Base-by-base conservation (phyloP, 2,113 vertebrate species). In the Rhinoderma darwinii region DNA sequence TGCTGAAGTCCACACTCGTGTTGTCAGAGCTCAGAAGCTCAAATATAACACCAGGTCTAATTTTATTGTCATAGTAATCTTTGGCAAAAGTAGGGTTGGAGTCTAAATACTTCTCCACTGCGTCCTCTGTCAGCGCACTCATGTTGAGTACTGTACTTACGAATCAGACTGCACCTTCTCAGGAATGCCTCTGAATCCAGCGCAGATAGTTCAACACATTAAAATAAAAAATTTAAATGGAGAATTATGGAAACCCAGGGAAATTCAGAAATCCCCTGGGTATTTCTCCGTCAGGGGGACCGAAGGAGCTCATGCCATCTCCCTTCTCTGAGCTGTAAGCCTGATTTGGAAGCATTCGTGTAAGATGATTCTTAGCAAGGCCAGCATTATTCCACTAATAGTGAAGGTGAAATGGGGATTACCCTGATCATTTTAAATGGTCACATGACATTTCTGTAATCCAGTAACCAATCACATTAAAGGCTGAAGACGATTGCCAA, bases 61-160 rank as follows among this genome's bases (percentile, higher is more conserved):
- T 95, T 85, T 89, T 94, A 66, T 44, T 70, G 84, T 97, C 92
- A 2, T 94, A 97, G 90, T 96, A 97, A 73, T 93, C 84, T 88
- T 96, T 96, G 84, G 96, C 96, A 44, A 97, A 96, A 75, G 90
- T 83, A 0, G 96, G 92, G 88, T 97, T 96, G 9, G 94, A 93
- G 30, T 97, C 96, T 91, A 97, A 89, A 91, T 95, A 97, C 90
- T 96, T 94, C 90, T 96, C 95, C 0, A 96, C 96, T 59, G 94
- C 92, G 3, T 95, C 94, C 25, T 94, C 89, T 0, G 91, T 91
- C 54, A 92, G 83, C 2, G 90, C 88, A 0, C 70, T 89, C 92
- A 93, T 93, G 89, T 41, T 87, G 78, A 75, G 50, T 37, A 63
- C 68, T 47, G 70, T 74, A 32, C 51, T 56, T 73, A 41, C 37